Evolutionary conservation across 2,888 invertebrate species (phyloP), one percentile per base, ranked within the genome.

Genomic region (Stratiomys singularior): DNA sequence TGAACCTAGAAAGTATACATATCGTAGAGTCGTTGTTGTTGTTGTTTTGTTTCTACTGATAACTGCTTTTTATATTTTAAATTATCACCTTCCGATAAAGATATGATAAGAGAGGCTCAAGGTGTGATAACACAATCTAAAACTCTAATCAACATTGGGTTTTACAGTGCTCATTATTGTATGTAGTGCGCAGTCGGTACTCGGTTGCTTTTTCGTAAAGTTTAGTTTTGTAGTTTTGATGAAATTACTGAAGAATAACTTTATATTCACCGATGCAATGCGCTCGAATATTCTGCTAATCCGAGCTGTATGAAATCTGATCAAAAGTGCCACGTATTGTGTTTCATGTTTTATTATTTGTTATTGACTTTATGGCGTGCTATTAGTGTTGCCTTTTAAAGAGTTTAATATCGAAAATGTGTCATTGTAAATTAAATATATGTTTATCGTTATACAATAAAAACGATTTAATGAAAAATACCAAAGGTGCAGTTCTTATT

Each of bases 101-200:
- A 80, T 80, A 80, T 80, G 80, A 80, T 80, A 80, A 80, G 79
- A 72, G 37, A 67, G 63, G 47, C 74, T 72, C 66, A 80, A 81
- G 81, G 81, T 81, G 81, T 80, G 81, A 81, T 81, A 81, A 80
- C 78, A 77, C 56, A 80, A 79, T 80, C 78, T 80, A 66, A 77
- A 79, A 78, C 72, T 80, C 80, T 80, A 80, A 80, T 80, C 80
- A 74, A 74, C 58, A 37, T 58, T 74, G 77, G 63, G 47, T 47
- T 74, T 74, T 44, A 74, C 74, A 74, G 44, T 60, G 58, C 37
- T 74, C 25, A 74, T 60, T 74, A 27, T 44, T 69, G 37, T 74
- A 74, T 60, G 44, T 60, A 60, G 37, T 30, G 74, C 74, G 58
- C 74, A 74, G 74, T 74, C 74, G 11, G 30, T 25, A 46, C 44